phyloP scores from a whole-genome alignment of 2,888 invertebrate species.

The Hoplodrina blanda region DNA sequence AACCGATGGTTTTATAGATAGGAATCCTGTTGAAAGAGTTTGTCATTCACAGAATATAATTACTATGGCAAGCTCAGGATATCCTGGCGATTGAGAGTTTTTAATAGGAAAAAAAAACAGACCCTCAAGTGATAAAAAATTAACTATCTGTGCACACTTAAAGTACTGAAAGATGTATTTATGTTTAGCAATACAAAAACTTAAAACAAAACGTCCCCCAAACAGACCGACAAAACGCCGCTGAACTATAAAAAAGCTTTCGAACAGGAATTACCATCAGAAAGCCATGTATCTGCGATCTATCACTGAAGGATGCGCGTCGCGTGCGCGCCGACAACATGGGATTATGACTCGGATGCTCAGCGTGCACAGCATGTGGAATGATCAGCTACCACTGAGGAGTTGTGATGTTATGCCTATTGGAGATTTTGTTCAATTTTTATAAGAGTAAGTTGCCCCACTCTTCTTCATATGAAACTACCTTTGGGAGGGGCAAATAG shows the following conservation, averaged over 20 bases:
- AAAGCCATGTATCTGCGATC: slow-evolving; percentile 53
- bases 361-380: slow-evolving; percentile 48
- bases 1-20: no score
- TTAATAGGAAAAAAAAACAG: no score
- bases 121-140: no score
- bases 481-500: no score
- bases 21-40: no score
- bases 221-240: slow-evolving; percentile 35
- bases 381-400: background rate
- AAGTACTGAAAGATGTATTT: background rate
- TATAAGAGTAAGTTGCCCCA: no score
- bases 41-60: no score
- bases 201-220: slow-evolving; percentile 9
- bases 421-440: background rate
- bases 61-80: no score
- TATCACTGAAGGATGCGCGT: slow-evolving; percentile 41
- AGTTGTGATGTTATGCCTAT: slow-evolving; percentile 5
- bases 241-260: slow-evolving; percentile 54
- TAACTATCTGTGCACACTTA: no score
- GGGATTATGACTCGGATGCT: slow-evolving; percentile 48
- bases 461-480: no score
- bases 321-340: slow-evolving; percentile 51
- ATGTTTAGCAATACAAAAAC: background rate
- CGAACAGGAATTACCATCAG: slow-evolving; percentile 53
- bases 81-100: no score